phyloP scores from a whole-genome alignment of 1,140 invertebrate genomes.

The Microplitis mediator region DNA sequence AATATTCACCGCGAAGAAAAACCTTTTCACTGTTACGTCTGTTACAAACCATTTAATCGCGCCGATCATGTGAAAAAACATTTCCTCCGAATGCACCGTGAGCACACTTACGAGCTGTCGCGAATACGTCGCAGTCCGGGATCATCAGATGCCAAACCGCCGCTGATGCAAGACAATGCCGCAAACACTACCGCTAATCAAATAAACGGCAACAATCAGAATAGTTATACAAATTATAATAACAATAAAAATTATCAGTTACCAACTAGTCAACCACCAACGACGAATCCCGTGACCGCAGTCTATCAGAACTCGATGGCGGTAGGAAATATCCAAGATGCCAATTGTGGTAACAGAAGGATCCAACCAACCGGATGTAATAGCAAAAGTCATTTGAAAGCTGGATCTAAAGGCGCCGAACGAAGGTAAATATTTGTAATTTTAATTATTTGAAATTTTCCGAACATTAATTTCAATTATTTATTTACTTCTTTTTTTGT shows the following conservation, averaged over 20 bases:
- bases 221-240: constrained; percentile 36
- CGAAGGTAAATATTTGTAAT: constrained; percentile 25
- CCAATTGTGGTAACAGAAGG: constrained; percentile 43
- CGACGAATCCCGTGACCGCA: not conserved
- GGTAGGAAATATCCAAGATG: constrained; percentile 44
- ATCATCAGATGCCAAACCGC: constrained; percentile 21
- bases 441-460: not conserved
- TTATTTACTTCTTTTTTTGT: not conserved
- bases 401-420: constrained; percentile 52
- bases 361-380: constrained; percentile 54
- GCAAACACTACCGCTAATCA: not conserved
- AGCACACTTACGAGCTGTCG: constrained; percentile 84
- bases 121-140: constrained; percentile 68
- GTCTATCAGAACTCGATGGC: constrained; percentile 46
- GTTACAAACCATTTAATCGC: constrained; percentile 89
- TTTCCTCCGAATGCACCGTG: constrained; percentile 87
- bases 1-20: constrained; percentile 95
- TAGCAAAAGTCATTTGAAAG: constrained; percentile 56
- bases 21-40: constrained; percentile 91
- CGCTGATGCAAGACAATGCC: constrained; percentile 17
- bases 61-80: constrained; percentile 96
- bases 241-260: constrained; percentile 52
- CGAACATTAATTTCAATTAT: not conserved
- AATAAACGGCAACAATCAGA: constrained; percentile 38
- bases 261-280: constrained; percentile 36